Evolutionary conservation across 2,888 invertebrate genomes (phyloP).

Genomic region (Andrena dorsata): DNA sequence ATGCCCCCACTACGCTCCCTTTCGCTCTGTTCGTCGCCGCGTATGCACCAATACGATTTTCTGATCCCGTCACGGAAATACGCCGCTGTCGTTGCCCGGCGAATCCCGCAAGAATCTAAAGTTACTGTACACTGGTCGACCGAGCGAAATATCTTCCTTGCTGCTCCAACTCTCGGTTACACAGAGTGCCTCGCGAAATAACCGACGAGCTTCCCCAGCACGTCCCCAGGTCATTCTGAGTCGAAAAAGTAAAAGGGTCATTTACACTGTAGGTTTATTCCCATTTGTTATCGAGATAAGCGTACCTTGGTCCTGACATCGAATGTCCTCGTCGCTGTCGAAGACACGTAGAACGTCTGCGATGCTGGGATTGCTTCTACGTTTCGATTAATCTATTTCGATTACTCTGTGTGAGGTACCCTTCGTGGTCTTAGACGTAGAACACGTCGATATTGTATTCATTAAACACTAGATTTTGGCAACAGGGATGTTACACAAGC

Average conservation of each 20-base stretch:
- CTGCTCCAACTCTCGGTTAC: not conserved
- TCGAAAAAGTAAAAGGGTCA: not conserved
- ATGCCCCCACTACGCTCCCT: conserved; percentile 5
- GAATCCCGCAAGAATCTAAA: conserved; percentile 68
- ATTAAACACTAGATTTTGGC: not conserved
- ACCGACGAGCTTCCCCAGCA: not conserved
- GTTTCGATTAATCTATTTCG: not conserved
- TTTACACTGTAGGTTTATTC: not conserved
- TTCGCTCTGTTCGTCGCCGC: conserved; percentile 3
- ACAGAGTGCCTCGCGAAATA: not conserved
- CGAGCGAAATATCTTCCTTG: conserved; percentile 27
- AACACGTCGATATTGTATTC: not conserved
- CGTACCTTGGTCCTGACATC: not conserved
- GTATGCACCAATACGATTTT: conserved; percentile 59
- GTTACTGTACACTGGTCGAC: conserved; percentile 56
- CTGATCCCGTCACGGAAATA: conserved; percentile 70
- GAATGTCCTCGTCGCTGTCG: not conserved
- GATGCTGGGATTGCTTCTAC: not conserved
- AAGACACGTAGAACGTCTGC: not conserved
- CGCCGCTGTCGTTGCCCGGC: conserved; percentile 63
- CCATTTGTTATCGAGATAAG: not conserved
- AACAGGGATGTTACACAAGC: not conserved
- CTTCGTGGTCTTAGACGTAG: not conserved
- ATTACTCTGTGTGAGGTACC: not conserved
- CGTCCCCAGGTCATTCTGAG: not conserved